phyloP scores from a whole-genome alignment of 2,113 vertebrate genomes.

The Ophthalmolycus amberensis region DNA sequence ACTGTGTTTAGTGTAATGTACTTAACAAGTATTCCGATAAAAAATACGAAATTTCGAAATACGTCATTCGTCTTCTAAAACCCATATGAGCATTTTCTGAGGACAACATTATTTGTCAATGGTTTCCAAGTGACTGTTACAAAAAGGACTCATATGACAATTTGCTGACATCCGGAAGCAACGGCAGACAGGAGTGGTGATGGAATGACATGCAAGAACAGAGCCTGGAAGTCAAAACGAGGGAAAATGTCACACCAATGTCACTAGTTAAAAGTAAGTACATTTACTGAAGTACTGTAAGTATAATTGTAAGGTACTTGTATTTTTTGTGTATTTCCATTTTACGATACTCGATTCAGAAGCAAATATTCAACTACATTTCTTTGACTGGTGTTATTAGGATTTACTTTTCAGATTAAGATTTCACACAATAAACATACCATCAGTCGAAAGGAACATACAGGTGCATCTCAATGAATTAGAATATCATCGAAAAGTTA shows the following conservation, averaged over 20 bases:
- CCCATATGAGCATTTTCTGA: not conserved
- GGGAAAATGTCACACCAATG: not conserved
- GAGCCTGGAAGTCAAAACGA: not conserved
- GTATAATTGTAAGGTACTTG: not conserved
- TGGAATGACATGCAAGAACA: not conserved
- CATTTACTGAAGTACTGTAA: not conserved
- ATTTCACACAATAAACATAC: not conserved
- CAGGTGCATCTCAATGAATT: too few species aligned
- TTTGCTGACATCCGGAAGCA: slow-evolving; percentile 1
- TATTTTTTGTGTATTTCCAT: not conserved
- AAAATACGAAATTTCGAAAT: not conserved
- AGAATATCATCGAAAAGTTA: too few species aligned
- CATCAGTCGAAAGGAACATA: too few species aligned
- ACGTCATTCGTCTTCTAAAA: not conserved
- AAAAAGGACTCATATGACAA: not conserved
- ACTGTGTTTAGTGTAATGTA: not conserved
- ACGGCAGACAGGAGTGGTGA: not conserved
- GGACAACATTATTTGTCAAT: not conserved
- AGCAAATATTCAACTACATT: not conserved
- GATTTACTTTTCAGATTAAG: not conserved
- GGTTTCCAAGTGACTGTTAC: not conserved
- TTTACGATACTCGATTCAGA: not conserved
- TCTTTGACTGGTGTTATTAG: not conserved
- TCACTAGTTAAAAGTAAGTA: not conserved
- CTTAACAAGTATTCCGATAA: not conserved